phyloP scores from a whole-genome alignment of 2,888 invertebrate genomes.

The Leucania comma region DNA sequence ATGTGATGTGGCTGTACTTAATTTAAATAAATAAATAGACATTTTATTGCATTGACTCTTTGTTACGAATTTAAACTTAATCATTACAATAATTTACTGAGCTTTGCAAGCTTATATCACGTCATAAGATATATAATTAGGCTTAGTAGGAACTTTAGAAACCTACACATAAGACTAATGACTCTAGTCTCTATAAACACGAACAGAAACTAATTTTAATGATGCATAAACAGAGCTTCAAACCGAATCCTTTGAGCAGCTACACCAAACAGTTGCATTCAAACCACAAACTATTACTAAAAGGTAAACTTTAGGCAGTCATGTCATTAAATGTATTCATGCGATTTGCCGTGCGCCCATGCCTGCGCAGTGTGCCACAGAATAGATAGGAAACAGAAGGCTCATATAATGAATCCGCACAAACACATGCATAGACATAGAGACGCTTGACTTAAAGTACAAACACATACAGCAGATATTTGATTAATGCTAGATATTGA shows the following conservation, averaged over 20 bases:
- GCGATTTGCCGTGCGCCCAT: slow-evolving; percentile 36
- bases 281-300: slow-evolving; percentile 18
- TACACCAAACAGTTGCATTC: slow-evolving; percentile 28
- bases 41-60: no score
- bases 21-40: no score
- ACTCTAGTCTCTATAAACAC: background rate
- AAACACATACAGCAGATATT: no score
- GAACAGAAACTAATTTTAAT: slow-evolving; percentile 9
- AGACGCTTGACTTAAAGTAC: background rate
- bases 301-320: slow-evolving; percentile 45
- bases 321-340: slow-evolving; percentile 47
- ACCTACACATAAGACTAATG: background rate
- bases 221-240: background rate
- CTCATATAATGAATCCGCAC: background rate
- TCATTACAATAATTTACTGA: background rate
- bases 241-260: slow-evolving; percentile 12
- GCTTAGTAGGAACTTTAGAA: background rate
- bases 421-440: background rate
- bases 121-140: background rate
- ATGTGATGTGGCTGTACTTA: no score
- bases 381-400: slow-evolving; percentile 8
- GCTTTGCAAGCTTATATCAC: background rate
- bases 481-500: no score
- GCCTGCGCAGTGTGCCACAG: slow-evolving; percentile 15
- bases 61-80: background rate